Evolutionary conservation across 2,113 vertebrate genomes (phyloP).

Genomic region (Peromyscus polionotus): DNA sequence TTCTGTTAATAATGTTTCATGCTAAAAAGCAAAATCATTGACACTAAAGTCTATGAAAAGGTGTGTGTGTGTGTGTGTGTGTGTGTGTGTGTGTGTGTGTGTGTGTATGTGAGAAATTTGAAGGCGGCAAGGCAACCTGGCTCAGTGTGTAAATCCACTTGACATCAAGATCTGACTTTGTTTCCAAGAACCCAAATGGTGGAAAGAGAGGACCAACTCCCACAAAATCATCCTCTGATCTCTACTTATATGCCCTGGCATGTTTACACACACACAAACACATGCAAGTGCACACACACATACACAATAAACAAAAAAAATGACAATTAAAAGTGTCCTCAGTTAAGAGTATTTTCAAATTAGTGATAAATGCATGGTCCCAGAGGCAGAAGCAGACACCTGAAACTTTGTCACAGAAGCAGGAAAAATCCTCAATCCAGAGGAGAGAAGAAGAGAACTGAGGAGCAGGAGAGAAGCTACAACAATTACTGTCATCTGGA

Average conservation of each 20-base stretch:
- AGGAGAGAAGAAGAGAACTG: conserved; percentile 73
- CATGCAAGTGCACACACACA: neutral
- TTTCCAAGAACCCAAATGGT: no score
- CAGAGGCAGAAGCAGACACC: conserved; percentile 47
- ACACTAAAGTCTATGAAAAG: conserved; percentile 15
- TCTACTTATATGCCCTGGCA: no score
- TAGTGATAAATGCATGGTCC: conserved; percentile 26
- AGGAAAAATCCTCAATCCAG: conserved; percentile 77
- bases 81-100: neutral
- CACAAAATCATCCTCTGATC: neutral
- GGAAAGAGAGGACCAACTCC: neutral
- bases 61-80: neutral
- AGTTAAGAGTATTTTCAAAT: conserved; percentile 53
- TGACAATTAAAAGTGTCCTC: conserved; percentile 55
- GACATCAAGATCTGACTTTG: neutral
- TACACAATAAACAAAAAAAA: neutral
- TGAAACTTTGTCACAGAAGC: conserved; percentile 50
- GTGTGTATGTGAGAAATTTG: neutral
- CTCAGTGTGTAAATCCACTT: neutral
- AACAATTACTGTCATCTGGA: conserved; percentile 86
- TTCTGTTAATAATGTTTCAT: neutral
- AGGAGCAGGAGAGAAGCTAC: conserved; percentile 43
- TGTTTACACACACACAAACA: no score
- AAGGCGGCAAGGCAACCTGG: neutral
- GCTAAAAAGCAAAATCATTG: conserved; percentile 1